These are phyloP conservation scores for Calosoma granatense DNA, from an alignment of 1,140 invertebrate genomes.

Conservation along the genomic window DNA sequence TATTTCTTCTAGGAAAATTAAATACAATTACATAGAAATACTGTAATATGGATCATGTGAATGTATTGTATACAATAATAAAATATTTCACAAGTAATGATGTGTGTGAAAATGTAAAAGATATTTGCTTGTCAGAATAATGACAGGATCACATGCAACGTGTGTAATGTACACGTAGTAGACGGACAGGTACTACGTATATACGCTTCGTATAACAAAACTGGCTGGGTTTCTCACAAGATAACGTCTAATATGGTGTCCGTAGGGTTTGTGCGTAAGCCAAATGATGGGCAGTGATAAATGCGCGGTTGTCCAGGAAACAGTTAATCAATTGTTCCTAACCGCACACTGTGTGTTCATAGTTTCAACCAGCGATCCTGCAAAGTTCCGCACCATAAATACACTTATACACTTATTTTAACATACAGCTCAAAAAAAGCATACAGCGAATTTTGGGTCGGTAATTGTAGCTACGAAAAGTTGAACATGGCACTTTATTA, in stretches of 20 bases:
- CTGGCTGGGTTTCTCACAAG: neutral
- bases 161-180: neutral
- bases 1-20: no score
- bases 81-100: no score
- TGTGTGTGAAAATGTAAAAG: no score
- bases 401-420: conserved; percentile 23
- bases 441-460: no score
- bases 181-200: no score
- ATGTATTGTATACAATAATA: no score
- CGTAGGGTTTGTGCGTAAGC: neutral
- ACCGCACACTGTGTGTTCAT: neutral
- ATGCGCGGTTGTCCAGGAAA: conserved; percentile 27
- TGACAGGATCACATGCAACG: neutral
- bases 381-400: conserved; percentile 14
- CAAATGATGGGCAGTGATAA: conserved; percentile 20
- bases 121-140: no score
- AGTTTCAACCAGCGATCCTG: conserved; percentile 14
- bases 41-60: no score
- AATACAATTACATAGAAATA: no score
- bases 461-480: no score
- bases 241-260: conserved; percentile 3
- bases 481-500: no score
- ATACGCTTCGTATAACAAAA: neutral
- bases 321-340: conserved; percentile 29
- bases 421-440: no score